Conservation (phyloP, 2,113 vertebrate genomes). For the Larimichthys crocea region DNA sequence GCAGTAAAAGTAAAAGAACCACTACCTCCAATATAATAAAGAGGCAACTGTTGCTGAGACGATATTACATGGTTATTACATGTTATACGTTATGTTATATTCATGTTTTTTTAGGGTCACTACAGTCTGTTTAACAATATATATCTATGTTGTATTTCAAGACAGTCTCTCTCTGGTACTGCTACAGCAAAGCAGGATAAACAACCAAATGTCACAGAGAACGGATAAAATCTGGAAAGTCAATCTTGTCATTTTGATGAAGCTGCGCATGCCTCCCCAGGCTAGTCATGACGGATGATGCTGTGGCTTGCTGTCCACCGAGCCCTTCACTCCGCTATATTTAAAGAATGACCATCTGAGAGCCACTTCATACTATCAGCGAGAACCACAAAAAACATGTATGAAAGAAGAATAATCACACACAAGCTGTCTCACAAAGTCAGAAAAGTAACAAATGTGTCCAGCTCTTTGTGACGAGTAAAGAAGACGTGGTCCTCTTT, state of each 20-base stretch:
- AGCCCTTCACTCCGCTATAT: constrained; percentile 71
- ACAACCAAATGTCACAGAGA: constrained; percentile 74
- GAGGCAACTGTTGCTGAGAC: neutral
- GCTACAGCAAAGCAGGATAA: constrained; percentile 61
- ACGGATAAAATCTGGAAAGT: constrained; percentile 79
- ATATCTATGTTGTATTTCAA: constrained; percentile 24
- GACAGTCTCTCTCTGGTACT: constrained; percentile 10
- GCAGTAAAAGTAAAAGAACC: neutral
- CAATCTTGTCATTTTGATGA: constrained; percentile 82
- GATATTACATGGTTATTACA: neutral
- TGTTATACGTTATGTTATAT: neutral
- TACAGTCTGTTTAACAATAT: neutral
- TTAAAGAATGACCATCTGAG: constrained; percentile 74
- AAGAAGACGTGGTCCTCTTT: constrained; percentile 55
- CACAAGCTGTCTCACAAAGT: constrained; percentile 30
- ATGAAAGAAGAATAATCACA: constrained; percentile 47
- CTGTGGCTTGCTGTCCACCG: constrained; percentile 63
- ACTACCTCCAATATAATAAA: neutral
- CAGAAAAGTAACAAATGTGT: constrained; percentile 57
- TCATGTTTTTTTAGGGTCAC: constrained; percentile 1
- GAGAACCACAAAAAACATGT: constrained; percentile 28
- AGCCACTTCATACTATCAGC: constrained; percentile 30
- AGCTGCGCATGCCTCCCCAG: constrained; percentile 68
- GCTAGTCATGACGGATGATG: constrained; percentile 76
- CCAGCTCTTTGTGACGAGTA: constrained; percentile 46